A percentile compares a stretch with the other conserved stretches of the same genome.
These are phyloP conservation scores for Platypus cylindrus DNA, from an alignment of 2,888 invertebrate genomes.

Conservation along the genomic window DNA sequence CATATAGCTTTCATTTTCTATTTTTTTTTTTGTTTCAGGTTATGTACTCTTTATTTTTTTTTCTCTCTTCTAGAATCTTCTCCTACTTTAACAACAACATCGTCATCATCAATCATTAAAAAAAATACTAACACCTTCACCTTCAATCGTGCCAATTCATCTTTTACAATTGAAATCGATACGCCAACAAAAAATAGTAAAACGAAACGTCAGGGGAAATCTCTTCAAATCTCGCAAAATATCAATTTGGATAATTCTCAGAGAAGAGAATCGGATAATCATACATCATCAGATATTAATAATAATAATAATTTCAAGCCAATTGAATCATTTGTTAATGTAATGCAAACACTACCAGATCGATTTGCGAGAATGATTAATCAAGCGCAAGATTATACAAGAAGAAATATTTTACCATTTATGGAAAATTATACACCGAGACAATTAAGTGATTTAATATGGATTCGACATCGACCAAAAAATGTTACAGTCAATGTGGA, in stretches of 20 bases:
- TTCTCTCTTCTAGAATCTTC: conserved; percentile 6
- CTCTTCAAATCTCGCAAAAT: no score
- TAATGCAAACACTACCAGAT: conserved; percentile 18
- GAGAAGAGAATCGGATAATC: background rate
- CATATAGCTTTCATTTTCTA: conserved; percentile 1
- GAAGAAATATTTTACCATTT: conserved; percentile 18
- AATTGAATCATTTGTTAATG: conserved; percentile 16
- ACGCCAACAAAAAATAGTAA: conserved; percentile 1
- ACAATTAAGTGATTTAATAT: conserved; percentile 16
- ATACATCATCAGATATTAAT: no score
- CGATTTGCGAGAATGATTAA: conserved; percentile 17
- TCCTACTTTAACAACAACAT: conserved; percentile 4
- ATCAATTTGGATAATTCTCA: background rate
- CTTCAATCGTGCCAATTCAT: conserved; percentile 4
- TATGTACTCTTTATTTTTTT: conserved; percentile 10
- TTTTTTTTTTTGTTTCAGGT: conserved; percentile 1
- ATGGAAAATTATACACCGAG: conserved; percentile 17
- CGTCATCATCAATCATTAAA: no score
- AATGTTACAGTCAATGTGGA: conserved; percentile 7
- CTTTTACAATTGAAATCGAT: conserved; percentile 10
- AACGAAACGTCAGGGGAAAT: conserved; percentile 4
- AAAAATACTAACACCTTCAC: conserved; percentile 8
- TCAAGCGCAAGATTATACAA: conserved; percentile 19
- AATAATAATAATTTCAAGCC: conserved; percentile 10
- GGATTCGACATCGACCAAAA: conserved; percentile 11